Base-by-base conservation (phyloP, 2,113 vertebrate species). In the Atractosteus spatula region DNA sequence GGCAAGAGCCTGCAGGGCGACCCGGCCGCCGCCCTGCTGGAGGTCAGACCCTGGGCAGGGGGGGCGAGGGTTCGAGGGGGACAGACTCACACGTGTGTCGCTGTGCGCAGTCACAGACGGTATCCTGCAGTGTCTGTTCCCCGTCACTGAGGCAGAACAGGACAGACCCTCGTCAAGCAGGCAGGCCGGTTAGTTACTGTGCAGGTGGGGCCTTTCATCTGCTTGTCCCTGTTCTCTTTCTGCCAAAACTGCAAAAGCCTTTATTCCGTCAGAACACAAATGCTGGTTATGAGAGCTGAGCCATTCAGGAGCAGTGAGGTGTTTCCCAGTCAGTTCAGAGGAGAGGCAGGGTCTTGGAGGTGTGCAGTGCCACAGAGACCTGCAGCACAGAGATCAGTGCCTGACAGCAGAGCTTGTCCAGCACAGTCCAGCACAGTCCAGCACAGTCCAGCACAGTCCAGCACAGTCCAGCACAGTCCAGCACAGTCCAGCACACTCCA, bases 1-100 rank as follows among this genome's bases (percentile, higher is more conserved):
- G 97, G 95, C 0, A 98, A 96, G 82, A 97, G 97, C 69, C 88
- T 99, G 6, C 97, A 99, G 70, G 97, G 97, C 3, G 97, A 99
- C 69, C 97, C 97, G 42, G 96, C 97, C 4, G 96, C 97, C 47
- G 97, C 96, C 16, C 89, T 99, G 72, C 91, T 98, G 1, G 97
- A 99, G 97, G 97, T 99, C 75, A 86, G 82, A 14, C 29, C 1
- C 3, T 4, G 56, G 56, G 11, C 56, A 1, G 56, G n/a, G 56
- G 56, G 56, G 11, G 56, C n/a, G 12, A 7, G 7, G 59, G 59
- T 7, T 62, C 29, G 17, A 62, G 59, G 59, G 59, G 14, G 13
- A 47, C 41, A 41, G 43, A 47, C 43, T 12, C 5, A 7, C 13
- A 29, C 41, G 6, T 56, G 59, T 2, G 3, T 17, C 29, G n/a